Conservation (phyloP, 1,140 invertebrate species). For the Ceratina australensis region DNA sequence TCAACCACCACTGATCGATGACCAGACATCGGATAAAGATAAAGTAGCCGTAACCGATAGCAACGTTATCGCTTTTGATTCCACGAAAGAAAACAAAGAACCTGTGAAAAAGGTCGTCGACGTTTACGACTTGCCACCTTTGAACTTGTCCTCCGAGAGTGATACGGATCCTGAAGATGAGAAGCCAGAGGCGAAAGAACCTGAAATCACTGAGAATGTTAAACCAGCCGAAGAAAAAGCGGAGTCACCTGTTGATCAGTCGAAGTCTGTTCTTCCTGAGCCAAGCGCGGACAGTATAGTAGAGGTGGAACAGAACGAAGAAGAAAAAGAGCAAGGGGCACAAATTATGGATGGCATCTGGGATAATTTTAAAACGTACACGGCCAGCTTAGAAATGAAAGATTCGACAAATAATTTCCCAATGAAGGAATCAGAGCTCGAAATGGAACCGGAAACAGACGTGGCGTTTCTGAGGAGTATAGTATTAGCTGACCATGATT, state of each 20-base stretch:
- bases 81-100: conserved; percentile 60
- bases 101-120: conserved; percentile 79
- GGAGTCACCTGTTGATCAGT: background rate
- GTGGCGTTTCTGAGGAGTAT: conserved; percentile 70
- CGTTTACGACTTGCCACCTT: conserved; percentile 87
- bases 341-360: conserved; percentile 86
- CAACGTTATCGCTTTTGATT: background rate
- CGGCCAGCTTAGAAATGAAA: conserved; percentile 80
- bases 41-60: background rate
- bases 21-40: conserved; percentile 18
- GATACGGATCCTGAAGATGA: conserved; percentile 84
- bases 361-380: conserved; percentile 89
- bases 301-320: conserved; percentile 73
- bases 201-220: conserved; percentile 22
- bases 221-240: conserved; percentile 27
- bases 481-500: conserved; percentile 80
- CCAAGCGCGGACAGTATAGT: conserved; percentile 58
- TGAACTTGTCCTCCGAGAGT: conserved; percentile 89
- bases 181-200: conserved; percentile 43
- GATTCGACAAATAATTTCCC: conserved; percentile 40
- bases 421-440: conserved; percentile 47
- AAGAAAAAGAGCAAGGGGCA: conserved; percentile 77
- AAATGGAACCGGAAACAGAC: conserved; percentile 55
- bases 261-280: conserved; percentile 19
- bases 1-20: background rate